These are phyloP conservation scores for Psilopsiagon aymara DNA, from an alignment of 2,113 vertebrate genomes.

Conservation along the genomic window DNA sequence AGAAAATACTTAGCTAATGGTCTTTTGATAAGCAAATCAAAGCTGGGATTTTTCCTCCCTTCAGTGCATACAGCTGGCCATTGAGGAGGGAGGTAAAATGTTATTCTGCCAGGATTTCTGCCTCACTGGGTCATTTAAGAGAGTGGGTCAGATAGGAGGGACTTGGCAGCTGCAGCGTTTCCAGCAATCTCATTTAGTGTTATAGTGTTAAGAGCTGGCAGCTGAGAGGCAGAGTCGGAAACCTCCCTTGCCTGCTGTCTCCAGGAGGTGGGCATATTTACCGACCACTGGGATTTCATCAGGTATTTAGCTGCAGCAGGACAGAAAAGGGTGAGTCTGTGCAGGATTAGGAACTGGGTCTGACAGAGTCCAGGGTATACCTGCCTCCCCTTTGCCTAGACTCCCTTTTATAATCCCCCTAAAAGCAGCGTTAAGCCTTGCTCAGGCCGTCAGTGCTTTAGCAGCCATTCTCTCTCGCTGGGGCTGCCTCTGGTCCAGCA, in stretches of 20 bases:
- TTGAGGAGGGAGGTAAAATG: not conserved
- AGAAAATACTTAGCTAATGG: not conserved
- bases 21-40: not conserved
- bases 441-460: not conserved
- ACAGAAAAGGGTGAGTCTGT: not conserved
- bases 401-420: not conserved
- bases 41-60: not conserved
- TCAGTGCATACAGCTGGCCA: not conserved
- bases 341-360: not conserved
- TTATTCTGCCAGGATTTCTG: slow-evolving; percentile 4
- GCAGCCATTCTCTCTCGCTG: not conserved
- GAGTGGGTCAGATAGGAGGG: not conserved
- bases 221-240: not conserved
- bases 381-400: not conserved
- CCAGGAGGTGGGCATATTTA: not conserved
- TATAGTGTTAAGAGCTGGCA: not conserved
- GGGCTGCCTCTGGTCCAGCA: not conserved
- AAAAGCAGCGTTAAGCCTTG: not conserved
- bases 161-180: not conserved
- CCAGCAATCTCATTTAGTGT: not conserved
- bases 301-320: not conserved
- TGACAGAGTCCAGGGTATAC: not conserved
- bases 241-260: not conserved
- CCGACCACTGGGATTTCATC: not conserved
- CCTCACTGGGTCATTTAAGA: not conserved